phyloP scores from a whole-genome alignment of 2,113 vertebrate species.

The Poecilia latipinna region DNA sequence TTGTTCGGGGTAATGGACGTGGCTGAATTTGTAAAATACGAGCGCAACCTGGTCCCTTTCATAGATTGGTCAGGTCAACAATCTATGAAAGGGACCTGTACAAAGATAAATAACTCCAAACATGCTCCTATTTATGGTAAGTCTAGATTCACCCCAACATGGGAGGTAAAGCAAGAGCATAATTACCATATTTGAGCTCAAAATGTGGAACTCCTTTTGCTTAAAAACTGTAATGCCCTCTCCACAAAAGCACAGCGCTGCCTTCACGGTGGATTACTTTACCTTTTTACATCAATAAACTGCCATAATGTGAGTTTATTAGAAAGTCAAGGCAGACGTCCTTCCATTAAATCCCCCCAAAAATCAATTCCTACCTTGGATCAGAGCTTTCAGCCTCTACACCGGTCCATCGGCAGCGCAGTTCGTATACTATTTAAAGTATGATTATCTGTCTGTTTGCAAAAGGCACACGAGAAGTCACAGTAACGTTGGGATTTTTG shows the following conservation, averaged over 20 bases:
- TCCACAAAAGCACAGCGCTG: not conserved
- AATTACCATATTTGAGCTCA: not conserved
- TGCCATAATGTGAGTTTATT: not conserved
- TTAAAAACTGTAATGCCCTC: not conserved
- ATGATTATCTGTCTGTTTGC: not conserved
- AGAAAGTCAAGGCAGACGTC: not conserved
- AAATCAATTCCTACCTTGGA: not conserved
- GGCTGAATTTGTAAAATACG: not conserved
- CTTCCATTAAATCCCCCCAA: not conserved
- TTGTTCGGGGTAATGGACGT: too few species aligned
- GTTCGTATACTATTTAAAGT: not conserved
- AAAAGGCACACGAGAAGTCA: constrained; percentile 6
- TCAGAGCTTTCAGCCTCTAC: not conserved
- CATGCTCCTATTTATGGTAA: too few species aligned
- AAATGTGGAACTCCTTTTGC: not conserved
- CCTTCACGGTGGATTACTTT: not conserved
- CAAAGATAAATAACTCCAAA: too few species aligned
- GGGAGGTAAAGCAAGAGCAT: not conserved
- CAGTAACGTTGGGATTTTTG: not conserved
- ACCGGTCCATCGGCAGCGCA: not conserved
- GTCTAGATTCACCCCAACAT: not conserved
- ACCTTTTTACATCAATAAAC: not conserved
- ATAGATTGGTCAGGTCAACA: not conserved
- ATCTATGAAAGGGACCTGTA: not conserved
- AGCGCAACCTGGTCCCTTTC: not conserved